Percentiles rank a stretch among this genome's conserved stretches.
These are phyloP conservation scores for Actias luna DNA, from an alignment of 2,888 invertebrate genomes.

Conservation along the genomic window DNA sequence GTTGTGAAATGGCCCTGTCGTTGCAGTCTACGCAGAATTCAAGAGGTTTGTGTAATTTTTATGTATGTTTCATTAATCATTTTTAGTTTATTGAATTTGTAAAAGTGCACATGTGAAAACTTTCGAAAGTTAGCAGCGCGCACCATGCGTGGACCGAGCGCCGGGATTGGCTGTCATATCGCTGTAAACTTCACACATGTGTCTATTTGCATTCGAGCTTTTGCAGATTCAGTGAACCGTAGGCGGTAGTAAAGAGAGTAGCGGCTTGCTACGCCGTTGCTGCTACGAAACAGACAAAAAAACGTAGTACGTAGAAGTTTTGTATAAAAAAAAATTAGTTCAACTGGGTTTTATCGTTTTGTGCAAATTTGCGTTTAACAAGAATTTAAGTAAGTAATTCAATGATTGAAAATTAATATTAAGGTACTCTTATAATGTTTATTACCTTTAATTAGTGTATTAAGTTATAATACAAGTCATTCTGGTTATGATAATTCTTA, in stretches of 20 bases:
- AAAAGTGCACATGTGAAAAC: constrained; percentile 68
- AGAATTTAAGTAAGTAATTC: not conserved
- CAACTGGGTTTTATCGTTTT: not conserved
- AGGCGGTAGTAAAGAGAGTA: constrained; percentile 65
- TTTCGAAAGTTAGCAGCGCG: constrained; percentile 72
- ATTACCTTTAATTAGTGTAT: not conserved
- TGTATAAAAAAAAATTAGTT: not conserved
- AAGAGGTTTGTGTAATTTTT: constrained; percentile 69
- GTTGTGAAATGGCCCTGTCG: constrained; percentile 82
- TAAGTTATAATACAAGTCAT: not conserved
- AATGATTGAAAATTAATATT: not conserved
- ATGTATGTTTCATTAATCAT: constrained; percentile 35
- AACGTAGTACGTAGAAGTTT: constrained; percentile 19
- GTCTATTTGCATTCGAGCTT: constrained; percentile 75
- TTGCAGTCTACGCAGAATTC: constrained; percentile 81
- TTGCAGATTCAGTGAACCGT: constrained; percentile 80
- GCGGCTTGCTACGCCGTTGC: constrained; percentile 50
- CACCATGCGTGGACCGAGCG: constrained; percentile 70
- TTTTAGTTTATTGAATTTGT: constrained; percentile 45
- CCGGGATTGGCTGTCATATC: constrained; percentile 66
- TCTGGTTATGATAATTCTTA: not conserved
- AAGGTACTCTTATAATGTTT: not conserved
- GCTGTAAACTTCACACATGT: constrained; percentile 66
- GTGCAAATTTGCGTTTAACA: not conserved
- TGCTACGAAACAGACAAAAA: constrained; percentile 36